Base-by-base conservation (phyloP, 1,140 invertebrate genomes). In the Ceratina australensis region DNA sequence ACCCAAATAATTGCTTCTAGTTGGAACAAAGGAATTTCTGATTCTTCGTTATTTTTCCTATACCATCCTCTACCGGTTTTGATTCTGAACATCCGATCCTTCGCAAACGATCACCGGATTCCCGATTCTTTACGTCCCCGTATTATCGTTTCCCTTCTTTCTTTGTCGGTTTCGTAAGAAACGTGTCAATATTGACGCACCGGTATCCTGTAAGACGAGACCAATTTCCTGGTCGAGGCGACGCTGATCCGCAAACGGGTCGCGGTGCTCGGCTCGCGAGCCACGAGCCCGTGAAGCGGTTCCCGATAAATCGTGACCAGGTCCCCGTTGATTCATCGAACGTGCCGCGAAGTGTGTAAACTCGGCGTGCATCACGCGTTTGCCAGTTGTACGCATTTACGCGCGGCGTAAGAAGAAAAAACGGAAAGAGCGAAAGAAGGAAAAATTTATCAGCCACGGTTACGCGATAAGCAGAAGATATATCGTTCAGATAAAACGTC, bases 101-200 rank as follows among this genome's bases (percentile, higher is more conserved):
- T 4, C 8, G 20, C 33, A 57, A 20, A 52, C 52, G 24, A 73
- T 47, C n/a, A 18, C 3, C 33, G 57, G 50, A 67, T 56, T 28
- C 50, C 22, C 33, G 59, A 49, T 69, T 81, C 56, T 52, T 42
- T 42, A 10, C 33, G 22, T 72, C 22, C 71, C 20, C 28, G 20
- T 22, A n/a, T 26, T 16, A 5, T 69, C 54, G 5, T 22, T 52
- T 59, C 42, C 15, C 26, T 42, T 57, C 50, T 20, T 10, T 50
- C 26, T 10, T 28, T 4, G n/a, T 42, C 24, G 4, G 78, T 88
- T 89, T 89, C 80, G 81, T 84, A 83, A 89, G 82, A 89, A 83
- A 87, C 81, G 79, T 84, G 87, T 88, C 87, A 90, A 89, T 89
- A 90, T 90, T 89, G 86, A 89, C 88, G 75, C 73, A 79, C 67